Percentiles rank a stretch among this genome's conserved stretches.
phyloP scores from a whole-genome alignment of 2,797 vertebrate species.

The Melanotaenia nigrans region DNA sequence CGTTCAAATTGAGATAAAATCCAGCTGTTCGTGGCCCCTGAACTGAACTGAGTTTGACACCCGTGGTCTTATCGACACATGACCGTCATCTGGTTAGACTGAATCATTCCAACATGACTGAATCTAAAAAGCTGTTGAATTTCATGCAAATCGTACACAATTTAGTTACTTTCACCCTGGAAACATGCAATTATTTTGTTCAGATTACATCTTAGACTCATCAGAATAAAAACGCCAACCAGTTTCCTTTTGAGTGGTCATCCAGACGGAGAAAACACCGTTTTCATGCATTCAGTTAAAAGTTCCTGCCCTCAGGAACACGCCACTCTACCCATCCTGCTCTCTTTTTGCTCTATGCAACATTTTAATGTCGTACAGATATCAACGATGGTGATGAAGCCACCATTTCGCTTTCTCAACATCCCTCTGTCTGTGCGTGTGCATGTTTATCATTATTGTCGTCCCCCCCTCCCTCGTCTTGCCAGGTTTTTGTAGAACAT shows the following conservation, averaged over 20 bases:
- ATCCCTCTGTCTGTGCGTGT: constrained; percentile 4
- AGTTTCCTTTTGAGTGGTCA: no score
- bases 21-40: no score
- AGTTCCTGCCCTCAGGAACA: constrained; percentile 56
- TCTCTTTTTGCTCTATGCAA: constrained; percentile 46
- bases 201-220: background rate
- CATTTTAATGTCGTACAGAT: constrained; percentile 66
- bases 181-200: background rate
- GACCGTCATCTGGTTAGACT: no score
- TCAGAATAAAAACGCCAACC: background rate
- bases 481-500: constrained; percentile 77
- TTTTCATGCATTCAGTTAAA: no score
- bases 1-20: background rate
- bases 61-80: no score
- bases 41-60: background rate
- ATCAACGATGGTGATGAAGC: constrained; percentile 75
- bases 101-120: no score
- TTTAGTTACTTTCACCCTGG: background rate
- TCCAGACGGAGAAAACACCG: no score
- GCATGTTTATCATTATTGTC: constrained; percentile 57
- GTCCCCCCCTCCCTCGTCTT: constrained; percentile 18
- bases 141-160: background rate
- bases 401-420: constrained; percentile 64
- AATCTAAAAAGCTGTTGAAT: no score
- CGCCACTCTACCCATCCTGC: constrained; percentile 16